Base-by-base conservation (phyloP, 2,888 invertebrate genomes). In the Bellardia pandia region DNA sequence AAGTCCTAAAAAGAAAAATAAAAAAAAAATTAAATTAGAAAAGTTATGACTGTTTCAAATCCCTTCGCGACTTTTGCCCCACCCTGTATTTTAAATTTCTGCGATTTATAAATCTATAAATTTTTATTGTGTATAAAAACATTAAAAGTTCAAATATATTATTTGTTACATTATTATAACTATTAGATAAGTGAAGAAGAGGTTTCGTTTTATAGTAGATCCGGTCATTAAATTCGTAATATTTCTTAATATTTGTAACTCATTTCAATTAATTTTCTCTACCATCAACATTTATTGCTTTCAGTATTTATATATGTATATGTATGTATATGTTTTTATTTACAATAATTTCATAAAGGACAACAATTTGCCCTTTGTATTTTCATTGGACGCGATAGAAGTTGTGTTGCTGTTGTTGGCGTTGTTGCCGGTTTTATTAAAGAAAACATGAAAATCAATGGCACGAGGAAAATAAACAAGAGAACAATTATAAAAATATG, bases 401-500 rank as follows among this genome's bases (percentile, higher is more conserved):
- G n/a, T 77, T 77, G 68, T 13, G 23, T 14, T 68, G 42, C 40
- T 37, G 3, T 75, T 48, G 23, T 76, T 76, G 6, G 14, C 53
- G 8, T 56, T 68, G 58, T 40, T 30, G 37, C 48, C 8, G 48
- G 72, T 66, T 58, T 77, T 60, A 82, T 72, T 64, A 60, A 77
- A 64, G 64, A 72, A 82, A 81, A 51, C 69, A 91, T 92, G 91
- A 90, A 92, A 92, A 92, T 92, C 92, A 92, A 92, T 92, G 92
- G 90, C 75, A 78, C 68, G 80, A 62, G 62, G 68, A 71, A 82
- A 66, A 84, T 64, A 81, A 76, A 84, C 72, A 74, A 83, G 66
- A 89, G 88, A 89, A 89, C 91, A 92, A 92, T 92, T 92, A 92
- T 91, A 90, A 91, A 91, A 92, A 91, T 91, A 90, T 90, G 90